Conservation (phyloP, 2,888 invertebrate genomes). For the Zaprionus obscuricornis region DNA sequence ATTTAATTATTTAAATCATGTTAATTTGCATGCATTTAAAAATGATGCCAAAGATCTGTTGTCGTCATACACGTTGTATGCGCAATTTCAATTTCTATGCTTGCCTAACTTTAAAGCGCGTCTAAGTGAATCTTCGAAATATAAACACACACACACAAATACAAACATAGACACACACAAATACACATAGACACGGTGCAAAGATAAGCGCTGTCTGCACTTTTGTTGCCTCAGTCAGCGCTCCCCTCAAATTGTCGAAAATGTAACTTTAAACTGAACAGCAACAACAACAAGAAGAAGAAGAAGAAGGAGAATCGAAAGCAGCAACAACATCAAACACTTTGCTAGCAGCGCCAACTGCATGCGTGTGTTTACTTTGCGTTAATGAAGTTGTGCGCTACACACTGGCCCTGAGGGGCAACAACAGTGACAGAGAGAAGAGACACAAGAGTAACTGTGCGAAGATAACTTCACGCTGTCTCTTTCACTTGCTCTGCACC, state of each 20-base stretch:
- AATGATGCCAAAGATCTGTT: constrained; percentile 30
- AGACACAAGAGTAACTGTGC: background rate
- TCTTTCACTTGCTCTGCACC: too few relatives aligned
- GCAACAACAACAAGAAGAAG: constrained; percentile 22
- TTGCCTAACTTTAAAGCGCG: constrained; percentile 40
- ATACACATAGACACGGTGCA: constrained; percentile 42
- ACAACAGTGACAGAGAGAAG: constrained; percentile 9
- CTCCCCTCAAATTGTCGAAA: constrained; percentile 39
- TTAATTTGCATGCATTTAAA: constrained; percentile 69
- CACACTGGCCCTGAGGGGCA: constrained; percentile 8
- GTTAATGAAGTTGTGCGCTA: constrained; percentile 73
- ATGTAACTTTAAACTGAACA: constrained; percentile 72
- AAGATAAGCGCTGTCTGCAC: constrained; percentile 48
- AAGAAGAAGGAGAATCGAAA: constrained; percentile 13
- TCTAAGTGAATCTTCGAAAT: constrained; percentile 47
- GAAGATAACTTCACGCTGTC: too few relatives aligned
- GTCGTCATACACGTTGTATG: constrained; percentile 14
- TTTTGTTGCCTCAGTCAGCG: constrained; percentile 11
- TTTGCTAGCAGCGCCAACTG: constrained; percentile 65
- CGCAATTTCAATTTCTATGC: constrained; percentile 43
- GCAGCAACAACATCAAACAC: constrained; percentile 70
- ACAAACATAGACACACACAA: constrained; percentile 48
- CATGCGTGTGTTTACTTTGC: constrained; percentile 77
- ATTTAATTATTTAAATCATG: constrained; percentile 78
- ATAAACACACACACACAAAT: constrained; percentile 13